Conservation (phyloP, 2,113 vertebrate species). For the Aldabrachelys gigantea region DNA sequence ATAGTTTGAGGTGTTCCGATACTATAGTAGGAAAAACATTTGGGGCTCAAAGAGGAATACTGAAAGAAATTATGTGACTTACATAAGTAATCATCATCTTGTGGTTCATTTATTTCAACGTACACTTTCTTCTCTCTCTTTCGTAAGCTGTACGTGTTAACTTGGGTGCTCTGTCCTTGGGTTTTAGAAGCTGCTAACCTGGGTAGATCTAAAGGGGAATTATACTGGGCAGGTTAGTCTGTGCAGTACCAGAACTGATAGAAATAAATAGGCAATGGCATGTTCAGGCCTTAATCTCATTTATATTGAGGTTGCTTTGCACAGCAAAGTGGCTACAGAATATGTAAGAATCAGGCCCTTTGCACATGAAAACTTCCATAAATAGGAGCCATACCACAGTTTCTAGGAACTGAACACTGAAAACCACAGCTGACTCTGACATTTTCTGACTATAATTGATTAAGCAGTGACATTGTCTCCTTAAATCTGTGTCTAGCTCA, state of each 20-base stretch:
- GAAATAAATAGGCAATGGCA: neutral
- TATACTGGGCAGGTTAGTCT: neutral
- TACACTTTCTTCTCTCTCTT: too few species aligned
- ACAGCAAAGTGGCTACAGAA: neutral
- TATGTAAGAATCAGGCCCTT: neutral
- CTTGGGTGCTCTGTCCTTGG: neutral
- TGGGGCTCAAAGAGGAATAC: neutral
- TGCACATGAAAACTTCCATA: neutral
- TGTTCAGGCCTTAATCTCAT: neutral
- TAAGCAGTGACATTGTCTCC: neutral
- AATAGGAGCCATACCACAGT: neutral
- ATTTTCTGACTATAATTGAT: neutral
- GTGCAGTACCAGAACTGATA: neutral
- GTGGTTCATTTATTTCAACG: slow-evolving; percentile 56
- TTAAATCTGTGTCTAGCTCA: neutral
- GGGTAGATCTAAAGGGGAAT: neutral
- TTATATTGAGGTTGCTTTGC: neutral
- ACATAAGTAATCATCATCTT: slow-evolving; percentile 72
- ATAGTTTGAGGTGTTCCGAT: neutral
- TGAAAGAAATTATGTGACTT: neutral
- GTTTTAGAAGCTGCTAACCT: neutral
- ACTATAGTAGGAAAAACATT: neutral
- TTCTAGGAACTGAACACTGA: neutral
- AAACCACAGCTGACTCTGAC: neutral
- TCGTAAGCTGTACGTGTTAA: slow-evolving; percentile 36